Evolutionary conservation across 1,140 invertebrate species (phyloP).

Genomic region (Spodoptera frugiperda): DNA sequence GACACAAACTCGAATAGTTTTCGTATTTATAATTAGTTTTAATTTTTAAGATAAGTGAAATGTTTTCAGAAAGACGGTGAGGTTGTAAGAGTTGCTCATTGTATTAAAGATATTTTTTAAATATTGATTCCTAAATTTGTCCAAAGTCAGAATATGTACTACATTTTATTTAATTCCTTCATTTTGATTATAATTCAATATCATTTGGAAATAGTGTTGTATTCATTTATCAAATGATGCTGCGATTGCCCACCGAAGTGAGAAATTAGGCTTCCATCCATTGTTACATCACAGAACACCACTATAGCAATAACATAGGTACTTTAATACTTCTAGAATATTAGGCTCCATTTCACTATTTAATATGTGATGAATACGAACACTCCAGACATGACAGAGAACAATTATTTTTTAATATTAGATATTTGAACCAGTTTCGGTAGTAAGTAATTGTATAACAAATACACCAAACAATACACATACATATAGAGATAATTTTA

Average conservation of each 20-base stretch:
- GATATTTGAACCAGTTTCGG: slow-evolving; percentile 31
- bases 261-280: slow-evolving; percentile 37
- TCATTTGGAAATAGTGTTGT: slow-evolving; percentile 35
- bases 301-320: slow-evolving; percentile 30
- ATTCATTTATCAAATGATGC: slow-evolving; percentile 34
- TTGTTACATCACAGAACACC: slow-evolving; percentile 39
- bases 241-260: slow-evolving; percentile 45
- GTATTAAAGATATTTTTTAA: slow-evolving; percentile 50
- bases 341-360: slow-evolving; percentile 6
- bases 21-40: slow-evolving; percentile 59
- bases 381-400: slow-evolving; percentile 30
- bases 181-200: slow-evolving; percentile 26
- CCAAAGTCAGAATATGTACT: slow-evolving; percentile 40
- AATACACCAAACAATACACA: slow-evolving; percentile 16
- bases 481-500: slow-evolving; percentile 20
- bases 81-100: slow-evolving; percentile 65
- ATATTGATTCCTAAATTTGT: slow-evolving; percentile 47
- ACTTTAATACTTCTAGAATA: slow-evolving; percentile 8
- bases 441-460: slow-evolving; percentile 16
- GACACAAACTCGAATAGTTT: slow-evolving; percentile 75
- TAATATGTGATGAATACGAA: slow-evolving; percentile 9
- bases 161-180: slow-evolving; percentile 23
- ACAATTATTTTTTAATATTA: slow-evolving; percentile 41
- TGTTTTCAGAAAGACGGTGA: slow-evolving; percentile 54
- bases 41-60: slow-evolving; percentile 55